phyloP scores from a whole-genome alignment of 2,113 vertebrate species.

The Cephalopterus ornatus region DNA sequence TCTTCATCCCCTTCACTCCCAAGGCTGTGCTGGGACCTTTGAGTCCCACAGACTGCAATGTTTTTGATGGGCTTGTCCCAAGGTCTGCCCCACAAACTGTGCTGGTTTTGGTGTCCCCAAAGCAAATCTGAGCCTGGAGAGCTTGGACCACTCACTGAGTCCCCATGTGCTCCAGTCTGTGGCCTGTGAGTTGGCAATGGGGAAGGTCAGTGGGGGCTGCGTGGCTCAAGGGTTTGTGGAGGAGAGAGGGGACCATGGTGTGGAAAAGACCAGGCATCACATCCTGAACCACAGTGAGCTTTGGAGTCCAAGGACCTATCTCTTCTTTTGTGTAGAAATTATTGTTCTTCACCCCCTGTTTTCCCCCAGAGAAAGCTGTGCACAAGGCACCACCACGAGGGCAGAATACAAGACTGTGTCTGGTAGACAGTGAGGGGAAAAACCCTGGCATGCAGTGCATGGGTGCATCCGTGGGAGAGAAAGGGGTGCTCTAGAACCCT shows the following conservation, averaged over 20 bases:
- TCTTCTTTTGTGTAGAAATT: not conserved
- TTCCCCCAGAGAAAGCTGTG: not conserved
- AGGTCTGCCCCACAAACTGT: not conserved
- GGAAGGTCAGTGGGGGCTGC: not conserved
- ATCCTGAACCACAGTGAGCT: not conserved
- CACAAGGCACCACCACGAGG: not conserved
- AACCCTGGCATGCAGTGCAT: not conserved
- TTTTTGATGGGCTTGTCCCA: not conserved
- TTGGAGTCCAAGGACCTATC: not conserved
- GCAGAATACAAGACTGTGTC: not conserved
- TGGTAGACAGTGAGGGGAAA: not conserved
- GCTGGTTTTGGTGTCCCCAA: not conserved
- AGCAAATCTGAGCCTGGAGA: not conserved
- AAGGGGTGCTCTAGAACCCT: not conserved
- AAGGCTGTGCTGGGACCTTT: not conserved
- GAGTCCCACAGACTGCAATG: not conserved
- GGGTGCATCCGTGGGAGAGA: not conserved
- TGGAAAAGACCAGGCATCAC: not conserved
- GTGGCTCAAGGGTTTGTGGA: not conserved
- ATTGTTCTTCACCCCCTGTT: not conserved
- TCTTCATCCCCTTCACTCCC: not conserved
- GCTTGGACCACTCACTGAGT: rapidly evolving
- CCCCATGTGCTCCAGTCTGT: not conserved
- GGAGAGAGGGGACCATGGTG: not conserved
- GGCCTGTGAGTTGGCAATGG: not conserved